Evolutionary conservation across 2,797 vertebrate species (phyloP), one percentile per base, ranked within the genome.

Genomic region (Chaetodon trifasciatus): DNA sequence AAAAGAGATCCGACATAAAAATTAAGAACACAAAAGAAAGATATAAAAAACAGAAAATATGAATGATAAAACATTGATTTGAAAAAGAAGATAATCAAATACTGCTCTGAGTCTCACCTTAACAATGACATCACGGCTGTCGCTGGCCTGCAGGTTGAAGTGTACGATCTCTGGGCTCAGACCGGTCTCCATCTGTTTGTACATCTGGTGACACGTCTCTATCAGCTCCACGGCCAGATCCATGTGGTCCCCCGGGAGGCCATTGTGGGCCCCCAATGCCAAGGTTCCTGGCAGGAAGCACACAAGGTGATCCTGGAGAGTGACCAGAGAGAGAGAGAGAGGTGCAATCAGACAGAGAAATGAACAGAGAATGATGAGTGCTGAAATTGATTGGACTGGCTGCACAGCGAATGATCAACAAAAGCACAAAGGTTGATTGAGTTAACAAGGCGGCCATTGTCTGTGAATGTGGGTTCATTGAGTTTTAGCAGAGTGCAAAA

Each of bases 181-280:
- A 4, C 98, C 98, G 0, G 98, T 99, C 93, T 98, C 97, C 92
- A 98, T 98, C 78, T 98, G 98, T 0, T 71, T 92, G 47, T 99
- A 99, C 98, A 99, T 99, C 94, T 99, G 97, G 88, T 98, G 96
- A 87, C 98, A 99, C 0, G 98, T 99, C 90, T 99, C 97, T 90
- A 96, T 97, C 70, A 99, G 95, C 65, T 95, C 92, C 83, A 87
- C 88, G 0, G 98, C 98, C 87, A 99, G 83, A n/a, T 96, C 94
- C 98, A 99, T 97, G 86, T 99, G 98, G 70, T 98, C 97, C 1
- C 89, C 92, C 0, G 96, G 94, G 66, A 99, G 93, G 5, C 97
- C 97, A 0, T 97, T 97, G 88, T 99, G 97, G 70, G 94, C 96
- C 5, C 98, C 98, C 35, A 99, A 91, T 0, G 98, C 98, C 89